These are phyloP conservation scores for Carollia perspicillata DNA, from an alignment of 2,113 vertebrate species.

Conservation along the genomic window DNA sequence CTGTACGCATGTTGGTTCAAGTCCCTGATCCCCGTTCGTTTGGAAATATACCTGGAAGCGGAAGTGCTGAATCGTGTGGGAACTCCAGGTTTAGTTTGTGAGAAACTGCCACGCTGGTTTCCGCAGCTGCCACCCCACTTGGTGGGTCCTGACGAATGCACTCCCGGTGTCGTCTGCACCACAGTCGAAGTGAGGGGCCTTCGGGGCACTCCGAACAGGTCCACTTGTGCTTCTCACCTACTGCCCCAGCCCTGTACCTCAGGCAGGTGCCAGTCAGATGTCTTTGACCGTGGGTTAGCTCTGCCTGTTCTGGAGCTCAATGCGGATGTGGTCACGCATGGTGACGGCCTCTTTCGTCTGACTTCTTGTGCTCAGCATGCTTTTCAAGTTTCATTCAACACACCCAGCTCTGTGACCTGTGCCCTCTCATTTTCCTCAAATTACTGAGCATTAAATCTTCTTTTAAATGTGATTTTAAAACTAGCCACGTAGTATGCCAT, in stretches of 20 bases:
- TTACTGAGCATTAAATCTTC: not conserved
- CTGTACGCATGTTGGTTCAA: not conserved
- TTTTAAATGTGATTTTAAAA: not conserved
- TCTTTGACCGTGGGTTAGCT: not conserved
- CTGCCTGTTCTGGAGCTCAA: not conserved
- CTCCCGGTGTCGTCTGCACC: not conserved
- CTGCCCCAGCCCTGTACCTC: not conserved
- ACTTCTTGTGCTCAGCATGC: not conserved
- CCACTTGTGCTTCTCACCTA: not conserved
- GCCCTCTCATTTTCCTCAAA: not conserved
- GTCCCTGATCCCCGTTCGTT: not conserved
- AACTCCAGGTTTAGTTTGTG: not conserved
- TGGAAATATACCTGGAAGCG: not conserved
- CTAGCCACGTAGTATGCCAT: too few species aligned
- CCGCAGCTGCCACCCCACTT: accelerated
- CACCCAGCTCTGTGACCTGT: not conserved
- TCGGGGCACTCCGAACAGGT: not conserved
- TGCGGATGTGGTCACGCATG: accelerated
- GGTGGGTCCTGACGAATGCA: too few species aligned
- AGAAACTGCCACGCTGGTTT: accelerated
- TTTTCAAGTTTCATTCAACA: not conserved
- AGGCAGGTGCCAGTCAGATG: accelerated
- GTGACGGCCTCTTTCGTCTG: accelerated
- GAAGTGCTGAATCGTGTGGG: not conserved
- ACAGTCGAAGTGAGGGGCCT: not conserved